Evolutionary conservation across 2,888 invertebrate genomes (phyloP), one percentile per base, ranked within the genome.

Genomic region (Agrypnus murinus): DNA sequence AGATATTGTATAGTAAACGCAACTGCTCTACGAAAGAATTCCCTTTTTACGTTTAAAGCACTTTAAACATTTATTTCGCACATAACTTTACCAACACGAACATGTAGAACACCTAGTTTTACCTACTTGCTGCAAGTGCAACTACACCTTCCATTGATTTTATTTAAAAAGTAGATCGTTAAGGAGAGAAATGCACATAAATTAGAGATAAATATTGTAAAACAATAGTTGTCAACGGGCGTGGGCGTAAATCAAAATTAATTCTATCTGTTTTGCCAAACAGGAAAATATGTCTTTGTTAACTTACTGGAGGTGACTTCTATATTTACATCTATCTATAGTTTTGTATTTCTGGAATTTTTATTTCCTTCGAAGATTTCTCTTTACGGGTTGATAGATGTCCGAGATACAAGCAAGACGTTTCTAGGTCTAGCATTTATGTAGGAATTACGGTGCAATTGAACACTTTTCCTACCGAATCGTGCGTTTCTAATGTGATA

Each of bases 401-500:
- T 68, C 46, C 10, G 57, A 73, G 73, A 73, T 73, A 73, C 68
- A 69, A 25, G 45, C 40, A 57, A 70, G 73, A 74, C 71, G 71
- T 73, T 73, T 73, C 73, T 73, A 73, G 73, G 73, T 71, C 65
- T 69, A 69, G 62, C 65, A 58, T 67, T 73, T 65, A 62, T 70
- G 58, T 59, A 45, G 31, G 58, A 57, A 59, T 48, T 32, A 40
- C 60, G 17, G 58, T 62, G 69, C 57, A 72, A 71, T 71, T 67
- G 66, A 73, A 60, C 59, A 64, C 71, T 70, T 72, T 25, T 74
- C 64, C 66, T 65, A 57, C 65, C 36, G 68, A 70, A 74, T 74
- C 74, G 74, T 74, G 74, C 74, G 74, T 74, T 70, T 45, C 74
- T 64, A 66, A 66, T 65, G 32, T 72, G 73, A 75, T 75, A 75